These are phyloP conservation scores for Panthera leo DNA, from an alignment of 2,113 vertebrate genomes.

Conservation along the genomic window DNA sequence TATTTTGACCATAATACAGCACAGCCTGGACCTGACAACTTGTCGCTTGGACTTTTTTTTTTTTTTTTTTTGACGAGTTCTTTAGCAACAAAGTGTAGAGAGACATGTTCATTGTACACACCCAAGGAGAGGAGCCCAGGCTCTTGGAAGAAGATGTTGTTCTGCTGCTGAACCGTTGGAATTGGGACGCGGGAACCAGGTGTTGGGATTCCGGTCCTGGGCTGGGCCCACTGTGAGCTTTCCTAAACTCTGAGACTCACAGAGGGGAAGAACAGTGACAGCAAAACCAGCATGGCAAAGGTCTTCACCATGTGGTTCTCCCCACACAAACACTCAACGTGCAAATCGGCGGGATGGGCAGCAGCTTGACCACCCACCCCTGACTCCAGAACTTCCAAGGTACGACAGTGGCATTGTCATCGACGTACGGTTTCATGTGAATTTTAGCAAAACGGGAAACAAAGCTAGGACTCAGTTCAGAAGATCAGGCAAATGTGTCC, in stretches of 20 bases:
- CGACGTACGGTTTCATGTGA: slow-evolving; percentile 52
- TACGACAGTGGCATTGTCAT: slow-evolving; percentile 73
- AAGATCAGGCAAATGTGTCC: neutral
- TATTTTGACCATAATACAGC: slow-evolving; percentile 86
- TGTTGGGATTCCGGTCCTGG: slow-evolving; percentile 79
- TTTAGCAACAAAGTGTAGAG: slow-evolving; percentile 80
- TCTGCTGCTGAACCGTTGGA: slow-evolving; percentile 60
- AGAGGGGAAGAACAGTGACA: neutral
- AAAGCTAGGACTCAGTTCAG: slow-evolving; percentile 54
- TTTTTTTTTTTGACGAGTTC: slow-evolving; percentile 70
- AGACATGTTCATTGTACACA: slow-evolving; percentile 75
- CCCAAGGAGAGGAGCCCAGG: slow-evolving; percentile 76
- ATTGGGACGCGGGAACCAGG: slow-evolving; percentile 51
- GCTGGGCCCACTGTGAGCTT: slow-evolving; percentile 82
- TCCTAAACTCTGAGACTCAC: slow-evolving; percentile 75
- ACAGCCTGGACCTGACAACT: slow-evolving; percentile 86
- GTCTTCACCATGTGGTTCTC: slow-evolving; percentile 57
- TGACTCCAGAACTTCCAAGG: slow-evolving; percentile 55
- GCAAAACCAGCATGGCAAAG: slow-evolving; percentile 78
- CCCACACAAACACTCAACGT: neutral
- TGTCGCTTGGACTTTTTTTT: slow-evolving; percentile 73
- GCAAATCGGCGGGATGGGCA: slow-evolving; percentile 37
- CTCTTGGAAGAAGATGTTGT: slow-evolving; percentile 77
- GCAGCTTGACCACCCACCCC: neutral
- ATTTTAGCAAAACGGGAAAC: slow-evolving; percentile 64